A percentile compares a stretch with the other conserved stretches of the same genome.
phyloP scores from a whole-genome alignment of 2,888 invertebrate genomes.

The Eurois occulta region DNA sequence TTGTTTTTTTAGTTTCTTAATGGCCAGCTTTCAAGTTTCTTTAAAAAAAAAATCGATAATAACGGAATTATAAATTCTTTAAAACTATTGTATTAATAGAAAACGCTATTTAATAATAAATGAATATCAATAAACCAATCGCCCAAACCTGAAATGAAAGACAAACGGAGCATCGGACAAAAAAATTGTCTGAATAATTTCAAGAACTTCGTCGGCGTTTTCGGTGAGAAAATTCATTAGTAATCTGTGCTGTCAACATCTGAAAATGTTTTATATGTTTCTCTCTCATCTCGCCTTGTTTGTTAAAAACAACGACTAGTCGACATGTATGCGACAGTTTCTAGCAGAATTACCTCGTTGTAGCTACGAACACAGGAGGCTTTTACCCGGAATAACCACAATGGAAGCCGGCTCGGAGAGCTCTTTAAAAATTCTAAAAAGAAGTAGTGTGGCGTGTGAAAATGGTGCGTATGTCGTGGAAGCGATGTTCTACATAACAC shows the following conservation, averaged over 20 bases:
- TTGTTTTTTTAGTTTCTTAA: not conserved
- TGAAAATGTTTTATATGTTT: slow-evolving; percentile 5
- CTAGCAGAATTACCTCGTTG: slow-evolving; percentile 58
- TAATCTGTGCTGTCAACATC: slow-evolving; percentile 23
- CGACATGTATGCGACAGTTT: slow-evolving; percentile 33
- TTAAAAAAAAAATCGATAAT: not conserved
- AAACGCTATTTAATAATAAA: not conserved
- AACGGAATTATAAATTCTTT: not conserved
- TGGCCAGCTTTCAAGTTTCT: not conserved
- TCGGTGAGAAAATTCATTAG: slow-evolving; percentile 6
- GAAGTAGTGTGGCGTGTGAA: slow-evolving; percentile 62
- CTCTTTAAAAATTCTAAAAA: slow-evolving; percentile 70
- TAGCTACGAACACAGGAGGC: slow-evolving; percentile 56
- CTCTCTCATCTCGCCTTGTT: slow-evolving; percentile 13
- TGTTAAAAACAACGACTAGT: slow-evolving; percentile 35
- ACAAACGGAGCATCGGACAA: not conserved
- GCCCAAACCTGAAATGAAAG: not conserved
- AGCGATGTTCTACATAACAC: slow-evolving; percentile 47
- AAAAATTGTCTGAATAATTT: not conserved
- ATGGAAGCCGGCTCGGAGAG: slow-evolving; percentile 61
- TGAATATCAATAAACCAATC: not conserved
- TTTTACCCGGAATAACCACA: slow-evolving; percentile 68
- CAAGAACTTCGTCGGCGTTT: not conserved
- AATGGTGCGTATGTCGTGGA: slow-evolving; percentile 63
- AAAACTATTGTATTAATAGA: not conserved